A percentile compares a stretch with the other conserved stretches of the same genome.
phyloP scores from a whole-genome alignment of 2,888 invertebrate genomes.

The Marronus borbonicus region DNA sequence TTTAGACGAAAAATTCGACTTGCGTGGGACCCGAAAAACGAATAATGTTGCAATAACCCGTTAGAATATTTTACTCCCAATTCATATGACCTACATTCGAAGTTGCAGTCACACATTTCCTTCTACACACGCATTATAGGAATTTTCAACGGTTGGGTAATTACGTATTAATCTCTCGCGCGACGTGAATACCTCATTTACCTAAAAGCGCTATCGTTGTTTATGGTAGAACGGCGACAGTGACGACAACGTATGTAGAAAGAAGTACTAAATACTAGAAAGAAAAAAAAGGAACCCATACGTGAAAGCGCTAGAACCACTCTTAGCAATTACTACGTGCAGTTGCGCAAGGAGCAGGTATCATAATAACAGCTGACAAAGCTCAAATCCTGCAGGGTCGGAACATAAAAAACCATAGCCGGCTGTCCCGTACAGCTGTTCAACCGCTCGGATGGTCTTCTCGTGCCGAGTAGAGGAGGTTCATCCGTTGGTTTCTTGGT shows the following conservation, averaged over 20 bases:
- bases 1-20: too few relatives aligned
- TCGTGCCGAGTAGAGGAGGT: conserved; percentile 53
- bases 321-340: conserved; percentile 51
- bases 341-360: conserved; percentile 57
- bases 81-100: too few relatives aligned
- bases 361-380: conserved; percentile 63
- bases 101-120: background rate
- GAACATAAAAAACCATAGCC: conserved; percentile 58
- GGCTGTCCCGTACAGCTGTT: conserved; percentile 61
- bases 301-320: conserved; percentile 44
- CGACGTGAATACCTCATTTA: conserved; percentile 14
- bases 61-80: too few relatives aligned
- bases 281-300: conserved; percentile 23
- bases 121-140: background rate
- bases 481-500: conserved; percentile 30
- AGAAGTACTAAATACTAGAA: conserved; percentile 12
- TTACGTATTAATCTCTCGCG: background rate
- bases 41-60: too few relatives aligned
- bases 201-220: conserved; percentile 21
- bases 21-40: too few relatives aligned
- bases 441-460: conserved; percentile 53
- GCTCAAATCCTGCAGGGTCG: conserved; percentile 61
- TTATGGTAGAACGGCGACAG: conserved; percentile 16
- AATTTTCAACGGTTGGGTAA: conserved; percentile 3
- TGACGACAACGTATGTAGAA: conserved; percentile 21